phyloP scores from a whole-genome alignment of 2,888 invertebrate species.

The Taenaris catops region DNA sequence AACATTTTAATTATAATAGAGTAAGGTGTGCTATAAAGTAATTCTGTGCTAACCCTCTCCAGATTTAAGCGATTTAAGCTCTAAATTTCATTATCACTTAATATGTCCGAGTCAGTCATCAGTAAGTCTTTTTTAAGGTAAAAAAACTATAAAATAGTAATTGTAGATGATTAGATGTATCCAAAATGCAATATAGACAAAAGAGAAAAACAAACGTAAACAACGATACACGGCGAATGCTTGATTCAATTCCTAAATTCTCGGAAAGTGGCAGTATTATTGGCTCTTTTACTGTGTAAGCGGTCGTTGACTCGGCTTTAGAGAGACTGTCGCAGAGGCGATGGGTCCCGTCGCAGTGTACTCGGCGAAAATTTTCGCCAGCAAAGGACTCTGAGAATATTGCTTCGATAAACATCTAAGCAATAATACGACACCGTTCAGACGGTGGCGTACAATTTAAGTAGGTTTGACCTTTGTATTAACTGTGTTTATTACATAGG shows the following conservation, averaged over 20 bases:
- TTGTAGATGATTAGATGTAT: too few species aligned
- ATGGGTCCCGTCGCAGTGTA: slow-evolving; percentile 16
- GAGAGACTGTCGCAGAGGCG: slow-evolving; percentile 20
- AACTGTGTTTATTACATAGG: too few species aligned
- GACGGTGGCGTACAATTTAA: slow-evolving; percentile 3
- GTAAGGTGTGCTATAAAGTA: too few species aligned
- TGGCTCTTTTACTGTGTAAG: slow-evolving; percentile 17
- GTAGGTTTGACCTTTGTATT: slow-evolving; percentile 1
- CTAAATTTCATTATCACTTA: too few species aligned
- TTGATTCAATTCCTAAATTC: slow-evolving; percentile 14
- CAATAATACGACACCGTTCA: slow-evolving; percentile 5
- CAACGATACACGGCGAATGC: slow-evolving; percentile 6
- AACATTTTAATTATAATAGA: too few species aligned
- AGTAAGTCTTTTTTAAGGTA: too few species aligned
- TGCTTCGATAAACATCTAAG: slow-evolving; percentile 10
- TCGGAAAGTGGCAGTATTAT: slow-evolving; percentile 19
- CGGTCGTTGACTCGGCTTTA: slow-evolving; percentile 23
- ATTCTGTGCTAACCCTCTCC: too few species aligned
- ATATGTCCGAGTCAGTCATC: too few species aligned
- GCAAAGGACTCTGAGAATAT: slow-evolving; percentile 15
- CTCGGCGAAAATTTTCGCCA: slow-evolving; percentile 21
- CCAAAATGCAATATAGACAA: background rate
- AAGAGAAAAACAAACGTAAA: slow-evolving; percentile 4
- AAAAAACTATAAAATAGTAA: too few species aligned
- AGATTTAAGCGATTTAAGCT: too few species aligned